Evolutionary conservation across 2,113 vertebrate species (phyloP).

Genomic region (Misgurnus anguillicaudatus): DNA sequence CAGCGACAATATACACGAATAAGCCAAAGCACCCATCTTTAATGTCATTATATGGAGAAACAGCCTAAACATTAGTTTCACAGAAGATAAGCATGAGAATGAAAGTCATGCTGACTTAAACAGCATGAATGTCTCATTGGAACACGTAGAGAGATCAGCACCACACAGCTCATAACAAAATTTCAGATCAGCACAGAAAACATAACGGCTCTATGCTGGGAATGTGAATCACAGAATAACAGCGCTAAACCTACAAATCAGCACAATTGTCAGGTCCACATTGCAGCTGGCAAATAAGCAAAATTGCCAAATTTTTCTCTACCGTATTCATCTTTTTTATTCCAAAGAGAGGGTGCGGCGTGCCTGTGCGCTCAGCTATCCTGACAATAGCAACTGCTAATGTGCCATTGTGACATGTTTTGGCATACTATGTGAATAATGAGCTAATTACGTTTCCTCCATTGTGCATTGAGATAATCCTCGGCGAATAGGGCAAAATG

Average conservation of each 20-base stretch:
- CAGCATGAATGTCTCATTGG: background rate
- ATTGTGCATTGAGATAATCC: constrained; percentile 52
- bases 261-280: constrained; percentile 22
- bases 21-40: no score
- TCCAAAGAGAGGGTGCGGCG: constrained; percentile 1
- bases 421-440: constrained; percentile 58
- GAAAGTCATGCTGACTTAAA: background rate
- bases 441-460: constrained; percentile 56
- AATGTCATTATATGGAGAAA: no score
- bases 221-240: constrained; percentile 2
- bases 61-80: no score
- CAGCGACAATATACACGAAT: no score
- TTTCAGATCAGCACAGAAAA: background rate
- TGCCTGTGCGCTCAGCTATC: constrained; percentile 38
- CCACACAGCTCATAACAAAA: background rate
- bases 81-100: background rate
- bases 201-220: constrained; percentile 2
- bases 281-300: constrained; percentile 21
- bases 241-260: background rate
- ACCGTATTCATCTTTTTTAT: constrained; percentile 26
- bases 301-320: constrained; percentile 25
- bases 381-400: constrained; percentile 53
- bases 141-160: constrained; percentile 11
- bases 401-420: constrained; percentile 54
- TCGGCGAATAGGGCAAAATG: constrained; percentile 46